Evolutionary conservation across 2,888 invertebrate genomes (phyloP).

Genomic region (Sycophila texana): DNA sequence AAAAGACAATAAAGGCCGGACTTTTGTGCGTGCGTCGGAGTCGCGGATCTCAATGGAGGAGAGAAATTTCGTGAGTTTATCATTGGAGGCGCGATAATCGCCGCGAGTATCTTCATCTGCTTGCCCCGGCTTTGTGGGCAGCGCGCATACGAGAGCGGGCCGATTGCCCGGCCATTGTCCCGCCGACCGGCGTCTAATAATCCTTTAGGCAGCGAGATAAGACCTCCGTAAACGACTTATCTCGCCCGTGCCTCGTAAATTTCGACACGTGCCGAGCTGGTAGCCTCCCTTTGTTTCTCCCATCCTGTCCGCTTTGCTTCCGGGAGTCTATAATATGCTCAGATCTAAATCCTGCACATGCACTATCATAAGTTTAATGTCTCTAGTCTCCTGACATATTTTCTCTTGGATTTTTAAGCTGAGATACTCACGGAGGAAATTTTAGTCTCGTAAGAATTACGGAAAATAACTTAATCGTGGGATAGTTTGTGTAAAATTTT

Average conservation of each 20-base stretch:
- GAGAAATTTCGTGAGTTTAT: slow-evolving; percentile 48
- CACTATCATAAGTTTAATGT: too few species aligned
- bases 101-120: slow-evolving; percentile 48
- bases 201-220: slow-evolving; percentile 42
- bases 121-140: neutral
- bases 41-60: neutral
- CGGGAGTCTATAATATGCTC: neutral
- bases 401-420: too few species aligned
- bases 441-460: too few species aligned
- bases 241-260: slow-evolving; percentile 35
- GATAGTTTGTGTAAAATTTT: too few species aligned
- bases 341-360: too few species aligned
- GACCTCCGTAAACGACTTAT: slow-evolving; percentile 30
- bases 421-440: too few species aligned
- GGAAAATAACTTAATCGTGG: too few species aligned
- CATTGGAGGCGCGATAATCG: slow-evolving; percentile 29
- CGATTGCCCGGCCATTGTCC: slow-evolving; percentile 15
- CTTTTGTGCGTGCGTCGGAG: neutral
- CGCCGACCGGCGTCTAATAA: slow-evolving; percentile 18
- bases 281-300: neutral
- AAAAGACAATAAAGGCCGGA: slow-evolving; percentile 14
- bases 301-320: neutral
- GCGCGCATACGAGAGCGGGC: slow-evolving; percentile 10
- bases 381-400: too few species aligned
- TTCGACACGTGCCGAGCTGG: slow-evolving; percentile 24